Conservation (phyloP, 92 coral and sea anemone genomes). For the Anthopleura xanthogrammica region DNA sequence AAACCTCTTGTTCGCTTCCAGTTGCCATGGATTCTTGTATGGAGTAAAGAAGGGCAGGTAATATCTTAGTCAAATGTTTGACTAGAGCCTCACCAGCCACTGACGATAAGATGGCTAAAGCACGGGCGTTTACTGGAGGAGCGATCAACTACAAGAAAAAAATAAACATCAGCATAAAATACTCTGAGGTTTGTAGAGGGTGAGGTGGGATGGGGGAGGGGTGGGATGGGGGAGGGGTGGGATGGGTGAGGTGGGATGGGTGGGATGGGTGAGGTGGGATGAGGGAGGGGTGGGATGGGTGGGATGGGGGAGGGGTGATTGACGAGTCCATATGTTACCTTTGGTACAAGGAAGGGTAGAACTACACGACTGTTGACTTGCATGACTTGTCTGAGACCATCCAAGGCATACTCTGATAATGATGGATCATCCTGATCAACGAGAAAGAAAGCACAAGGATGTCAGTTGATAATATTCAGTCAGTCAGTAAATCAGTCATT, state of each 20-base stretch:
- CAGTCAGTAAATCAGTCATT: neutral
- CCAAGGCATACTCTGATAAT: conserved; percentile 83
- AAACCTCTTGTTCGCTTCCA: conserved; percentile 70
- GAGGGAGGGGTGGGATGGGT: no score
- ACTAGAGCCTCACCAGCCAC: conserved; percentile 94
- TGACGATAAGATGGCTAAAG: conserved; percentile 92
- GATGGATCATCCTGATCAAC: conserved; percentile 71
- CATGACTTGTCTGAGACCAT: conserved; percentile 96
- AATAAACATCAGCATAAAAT: neutral
- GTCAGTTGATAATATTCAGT: neutral
- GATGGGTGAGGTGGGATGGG: no score
- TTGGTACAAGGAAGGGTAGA: conserved; percentile 94
- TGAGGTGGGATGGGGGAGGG: neutral
- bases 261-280: no score
- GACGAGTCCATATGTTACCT: conserved; percentile 46
- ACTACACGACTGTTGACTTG: conserved; percentile 94
- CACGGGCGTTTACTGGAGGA: conserved; percentile 92
- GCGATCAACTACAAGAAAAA: conserved; percentile 69
- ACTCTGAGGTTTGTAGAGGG: neutral
- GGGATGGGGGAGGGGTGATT: no score
- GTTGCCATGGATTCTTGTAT: conserved; percentile 68
- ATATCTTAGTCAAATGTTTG: conserved; percentile 71
- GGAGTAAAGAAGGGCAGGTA: conserved; percentile 86
- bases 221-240: no score
- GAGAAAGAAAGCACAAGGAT: neutral